Evolutionary conservation across 2,888 invertebrate genomes (phyloP), one percentile per base, ranked within the genome.

Genomic region (Brenthis daphne): DNA sequence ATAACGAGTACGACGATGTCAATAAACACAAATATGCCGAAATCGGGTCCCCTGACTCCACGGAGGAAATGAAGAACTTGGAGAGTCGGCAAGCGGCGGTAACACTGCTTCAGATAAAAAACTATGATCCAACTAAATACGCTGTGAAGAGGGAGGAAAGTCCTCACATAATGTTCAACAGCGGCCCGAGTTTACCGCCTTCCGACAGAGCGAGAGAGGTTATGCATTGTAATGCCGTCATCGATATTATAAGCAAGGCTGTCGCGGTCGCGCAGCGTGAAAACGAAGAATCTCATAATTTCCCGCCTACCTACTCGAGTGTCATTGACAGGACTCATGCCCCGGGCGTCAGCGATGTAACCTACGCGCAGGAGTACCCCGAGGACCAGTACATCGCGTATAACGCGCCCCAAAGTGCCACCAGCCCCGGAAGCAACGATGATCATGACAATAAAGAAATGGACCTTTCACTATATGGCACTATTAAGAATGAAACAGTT

Each of bases 91-190:
- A 93, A 80, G 93, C 93, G 77, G 93, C 93, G 68, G 93, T 92
- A 70, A 92, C 93, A 70, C 83, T 93, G 67, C 84, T 93, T 67
- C 93, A 93, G 77, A 93, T 93, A 69, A 93, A 92, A 80, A 93
- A 93, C 80, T 90, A 93, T 81, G 93, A 93, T 75, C 93, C 93
- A 58, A 86, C 81, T 75, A 93, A 93, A 80, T 93, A 92, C 80
- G 83, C 82, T 43, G 83, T 89, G 69, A 90, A 92, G 81, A 77
- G 82, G 70, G 91, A 92, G 78, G 89, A 90, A 72, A 90, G 88
- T 69, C 93, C 94, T 56, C 94, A 94, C 79, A 94, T 94, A 77
- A 92, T 92, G 83, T 94, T 94, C 82, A 94, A 94, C 82, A 94
- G 91, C 76, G 94, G 93, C 74, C 93, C 93, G 77, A 91, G 93